Conservation (phyloP, 2,113 vertebrate species). For the Melierax canorus region DNA sequence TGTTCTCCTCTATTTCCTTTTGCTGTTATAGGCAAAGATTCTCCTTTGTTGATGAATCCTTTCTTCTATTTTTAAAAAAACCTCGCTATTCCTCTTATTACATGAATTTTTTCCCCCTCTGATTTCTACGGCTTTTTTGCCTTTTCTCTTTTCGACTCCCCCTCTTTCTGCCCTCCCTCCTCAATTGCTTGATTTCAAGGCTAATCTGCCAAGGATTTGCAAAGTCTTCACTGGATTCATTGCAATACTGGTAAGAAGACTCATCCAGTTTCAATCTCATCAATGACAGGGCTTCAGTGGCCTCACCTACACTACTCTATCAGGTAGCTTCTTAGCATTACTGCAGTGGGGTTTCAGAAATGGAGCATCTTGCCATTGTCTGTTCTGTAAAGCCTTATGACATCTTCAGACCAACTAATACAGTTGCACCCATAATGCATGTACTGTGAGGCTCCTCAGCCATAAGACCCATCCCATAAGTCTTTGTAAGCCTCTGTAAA, state of each 20-base stretch:
- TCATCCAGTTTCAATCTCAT: neutral
- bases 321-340: neutral
- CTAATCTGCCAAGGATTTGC: neutral
- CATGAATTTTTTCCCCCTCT: rapidly evolving
- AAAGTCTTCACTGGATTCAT: neutral
- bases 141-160: neutral
- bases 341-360: neutral
- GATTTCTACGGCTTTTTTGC: neutral
- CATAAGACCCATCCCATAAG: neutral
- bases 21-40: neutral
- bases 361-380: neutral
- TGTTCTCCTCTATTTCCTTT: neutral
- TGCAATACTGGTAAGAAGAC: neutral
- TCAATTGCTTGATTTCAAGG: neutral
- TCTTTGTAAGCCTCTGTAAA: neutral
- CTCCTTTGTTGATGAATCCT: neutral
- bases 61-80: neutral
- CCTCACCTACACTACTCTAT: neutral
- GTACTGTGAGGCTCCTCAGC: neutral
- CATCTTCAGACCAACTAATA: neutral
- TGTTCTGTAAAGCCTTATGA: neutral
- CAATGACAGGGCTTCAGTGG: neutral
- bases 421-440: neutral
- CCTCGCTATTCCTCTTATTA: neutral
- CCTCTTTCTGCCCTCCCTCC: neutral